Base-by-base conservation (phyloP, 30 jellyfish, hydroid and myxozoan genomes). In the Aurelia coerulea region DNA sequence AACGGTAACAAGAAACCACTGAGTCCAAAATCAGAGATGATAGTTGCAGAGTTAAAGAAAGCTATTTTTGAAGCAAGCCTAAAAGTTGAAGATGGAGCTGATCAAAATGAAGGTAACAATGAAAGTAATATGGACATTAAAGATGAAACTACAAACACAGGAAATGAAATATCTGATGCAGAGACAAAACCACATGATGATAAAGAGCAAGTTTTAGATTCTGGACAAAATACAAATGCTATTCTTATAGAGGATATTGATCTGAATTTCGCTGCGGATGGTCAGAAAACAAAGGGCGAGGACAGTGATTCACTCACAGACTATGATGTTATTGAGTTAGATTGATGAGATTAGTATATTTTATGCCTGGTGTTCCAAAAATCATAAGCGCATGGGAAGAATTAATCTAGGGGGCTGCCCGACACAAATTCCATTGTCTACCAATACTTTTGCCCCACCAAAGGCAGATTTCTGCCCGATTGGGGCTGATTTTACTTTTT, bases 241-340 rank as follows among this genome's bases (percentile, higher is more conserved):
- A 23, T 60, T n/a, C 31, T 60, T 60, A 60, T 60, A 17, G 70
- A 60, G 37, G 35, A 60, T 17, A 60, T 60, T 3, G 70, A 11
- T 60, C 70, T 60, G 37, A n/a, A 60, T n/a, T 60, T 60, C 56
- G 1, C 56, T 46, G 56, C 1, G 1, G 56, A 46, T 46, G 56
- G 56, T 46, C 56, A 46, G 56, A 46, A 46, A 46, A 6, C 15
- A 11, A 60, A 60, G 10, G 70, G 35, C 13, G 70, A 46, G 56
- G 56, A 46, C 56, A 46, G 56, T 12, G 93, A 84, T 33, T 32
- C 74, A 46, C 76, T 79, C 23, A 79, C 88, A n/a, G 93, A 84
- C 75, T 84, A 84, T 64, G 93, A 84, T 84, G 93, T 84, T 13
- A 84, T 84, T 52, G 93, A 84, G 37, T 69, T 84, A 7, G 93